Conservation (phyloP, 2,797 vertebrate species). For the Rhincodon typus region DNA sequence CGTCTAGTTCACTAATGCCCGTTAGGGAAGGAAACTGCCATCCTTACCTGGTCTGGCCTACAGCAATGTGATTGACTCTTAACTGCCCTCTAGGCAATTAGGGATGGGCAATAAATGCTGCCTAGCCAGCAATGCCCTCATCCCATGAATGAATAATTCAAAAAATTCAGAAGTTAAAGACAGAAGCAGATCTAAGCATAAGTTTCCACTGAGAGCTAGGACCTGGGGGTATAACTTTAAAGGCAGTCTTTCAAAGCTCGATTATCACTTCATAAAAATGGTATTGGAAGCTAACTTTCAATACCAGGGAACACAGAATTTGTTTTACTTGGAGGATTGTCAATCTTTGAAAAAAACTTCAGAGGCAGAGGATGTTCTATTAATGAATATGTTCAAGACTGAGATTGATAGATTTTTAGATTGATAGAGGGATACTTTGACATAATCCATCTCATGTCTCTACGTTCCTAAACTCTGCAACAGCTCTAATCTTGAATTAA, state of each 20-base stretch:
- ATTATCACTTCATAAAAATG: not conserved
- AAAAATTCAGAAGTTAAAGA: not conserved
- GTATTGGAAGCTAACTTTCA: not conserved
- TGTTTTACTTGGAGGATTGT: not conserved
- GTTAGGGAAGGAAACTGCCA: no score
- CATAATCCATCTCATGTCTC: not conserved
- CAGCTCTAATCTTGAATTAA: not conserved
- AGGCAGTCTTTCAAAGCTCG: not conserved
- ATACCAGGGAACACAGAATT: not conserved
- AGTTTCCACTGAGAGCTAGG: not conserved
- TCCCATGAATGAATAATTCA: no score
- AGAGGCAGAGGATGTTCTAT: not conserved
- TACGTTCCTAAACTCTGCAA: not conserved
- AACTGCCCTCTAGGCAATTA: no score
- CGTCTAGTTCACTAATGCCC: no score
- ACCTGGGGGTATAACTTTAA: not conserved
- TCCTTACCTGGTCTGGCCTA: no score
- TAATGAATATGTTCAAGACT: not conserved
- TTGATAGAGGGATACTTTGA: no score
- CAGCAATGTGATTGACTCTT: no score
- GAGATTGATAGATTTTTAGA: not conserved
- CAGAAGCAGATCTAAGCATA: not conserved
- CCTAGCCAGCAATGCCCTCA: no score
- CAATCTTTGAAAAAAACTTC: not conserved
- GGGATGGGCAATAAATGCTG: no score